Evolutionary conservation across 2,888 invertebrate species (phyloP).

Genomic region (Parnassius orleans): DNA sequence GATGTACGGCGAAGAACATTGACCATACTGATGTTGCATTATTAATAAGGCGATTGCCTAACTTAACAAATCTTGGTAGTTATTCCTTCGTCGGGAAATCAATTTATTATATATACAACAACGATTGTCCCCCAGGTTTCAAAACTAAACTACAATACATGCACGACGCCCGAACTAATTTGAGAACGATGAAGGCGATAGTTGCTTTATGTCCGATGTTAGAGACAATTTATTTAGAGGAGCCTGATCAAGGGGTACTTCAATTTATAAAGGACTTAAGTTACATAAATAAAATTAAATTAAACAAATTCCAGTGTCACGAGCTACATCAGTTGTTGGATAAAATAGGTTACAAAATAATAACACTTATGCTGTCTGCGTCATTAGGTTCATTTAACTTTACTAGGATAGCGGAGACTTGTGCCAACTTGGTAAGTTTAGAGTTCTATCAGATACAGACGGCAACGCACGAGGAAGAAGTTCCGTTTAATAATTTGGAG

Average conservation of each 20-base stretch:
- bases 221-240: slow-evolving; percentile 84
- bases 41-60: slow-evolving; percentile 82
- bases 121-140: slow-evolving; percentile 75
- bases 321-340: slow-evolving; percentile 82
- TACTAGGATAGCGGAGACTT: slow-evolving; percentile 80
- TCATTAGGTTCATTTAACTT: slow-evolving; percentile 81
- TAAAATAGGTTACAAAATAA: slow-evolving; percentile 76
- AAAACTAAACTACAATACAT: slow-evolving; percentile 84
- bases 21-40: slow-evolving; percentile 84
- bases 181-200: slow-evolving; percentile 81
- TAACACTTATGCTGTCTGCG: slow-evolving; percentile 81
- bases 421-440: slow-evolving; percentile 81
- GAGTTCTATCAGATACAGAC: slow-evolving; percentile 85
- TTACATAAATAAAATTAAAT: slow-evolving; percentile 79
- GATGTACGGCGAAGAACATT: slow-evolving; percentile 84
- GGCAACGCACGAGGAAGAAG: slow-evolving; percentile 77
- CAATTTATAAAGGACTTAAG: slow-evolving; percentile 71
- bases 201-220: slow-evolving; percentile 81
- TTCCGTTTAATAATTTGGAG: slow-evolving; percentile 82
- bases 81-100: slow-evolving; percentile 86
- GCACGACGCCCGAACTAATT: slow-evolving; percentile 83
- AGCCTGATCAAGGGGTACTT: slow-evolving; percentile 80
- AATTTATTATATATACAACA: slow-evolving; percentile 77
- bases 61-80: slow-evolving; percentile 83
- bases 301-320: slow-evolving; percentile 82